Base-by-base conservation (phyloP, 2,113 vertebrate species). In the Pteruthius melanotis region DNA sequence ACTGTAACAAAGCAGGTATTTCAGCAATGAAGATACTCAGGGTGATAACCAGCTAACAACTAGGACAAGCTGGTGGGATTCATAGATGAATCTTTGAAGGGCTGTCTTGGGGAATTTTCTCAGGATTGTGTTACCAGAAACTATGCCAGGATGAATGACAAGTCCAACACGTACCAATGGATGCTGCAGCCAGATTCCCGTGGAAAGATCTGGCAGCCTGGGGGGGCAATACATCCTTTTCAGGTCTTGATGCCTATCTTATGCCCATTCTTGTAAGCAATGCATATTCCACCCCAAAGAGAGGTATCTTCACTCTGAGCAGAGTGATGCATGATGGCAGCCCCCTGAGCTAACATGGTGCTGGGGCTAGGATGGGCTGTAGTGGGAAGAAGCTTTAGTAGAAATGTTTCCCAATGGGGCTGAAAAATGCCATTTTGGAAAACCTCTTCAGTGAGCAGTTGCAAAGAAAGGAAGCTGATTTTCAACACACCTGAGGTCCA, bases 341-440 rank as follows among this genome's bases (percentile, higher is more conserved):
- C 18, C 18, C 40, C 35, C 17, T 2, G 2, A 33, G 27, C 24
- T 26, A 3, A 4, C 12, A 3, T 4, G 54, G 17, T 1, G 0
- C n/a, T 2, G 1, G 2, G 20, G 6, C 23, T 1, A 1, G 16
- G 1, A 6, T 1, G 11, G 24, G 6, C 20, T 30, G 20, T 28
- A 9, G 27, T 10, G 19, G 27, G 35, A 54, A 57, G 42, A 6
- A 47, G 18, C 5, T 71, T 39, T 14, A 45, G 44, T 8, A 23
- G 37, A 42, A 72, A 26, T 1, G 0, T 50, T 49, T 61, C 57
- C 50, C n/a, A 21, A 74, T 3, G 4, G 22, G 20, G 19, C 4
- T 56, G 37, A 40, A 72, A 80, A 61, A 52, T 12, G 19, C 7
- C 0, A 0, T 24, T 77, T 83, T 30, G 76, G 54, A 75, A 78